Base-by-base conservation (phyloP, 2,888 invertebrate genomes). In the Agriopis aurantiaria region DNA sequence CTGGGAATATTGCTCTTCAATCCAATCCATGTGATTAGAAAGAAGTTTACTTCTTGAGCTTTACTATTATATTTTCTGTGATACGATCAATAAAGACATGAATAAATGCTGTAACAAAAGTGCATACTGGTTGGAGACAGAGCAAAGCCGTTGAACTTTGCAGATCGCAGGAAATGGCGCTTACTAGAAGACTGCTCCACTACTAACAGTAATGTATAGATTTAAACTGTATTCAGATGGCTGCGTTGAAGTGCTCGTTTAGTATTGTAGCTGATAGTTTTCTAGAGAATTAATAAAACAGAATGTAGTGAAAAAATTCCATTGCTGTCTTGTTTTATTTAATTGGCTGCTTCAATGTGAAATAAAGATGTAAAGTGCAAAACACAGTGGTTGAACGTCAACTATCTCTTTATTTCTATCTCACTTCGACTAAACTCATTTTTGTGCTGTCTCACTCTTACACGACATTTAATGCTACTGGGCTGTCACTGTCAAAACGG, bases 131-230 rank as follows among this genome's bases (percentile, higher is more conserved):
- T 72, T 46, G 70, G 71, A 76, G 74, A 78, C 78, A 77, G 75
- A 75, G 76, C 68, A 73, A 74, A 74, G 76, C 70, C 79, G 75
- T 81, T 78, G 78, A 79, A 82, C 78, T 76, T 77, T 72, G 71
- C 75, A 73, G 71, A 78, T 76, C 65, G 75, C 74, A 75, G 75
- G 73, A 78, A 79, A 76, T 78, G 76, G 72, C 78, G 71, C 73
- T 78, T 76, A 74, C 75, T 67, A 72, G 65, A 69, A 75, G 61
- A 70, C 56, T 33, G 57, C 61, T 43, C n/a, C 23, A 48, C 60
- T n/a, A 59, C 49, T 65, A 49, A 70, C 58, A 12, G 69, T 69
- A 40, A 62, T 43, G 53, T 66, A 70, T 70, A 58, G 48, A 56
- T 69, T 55, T 55, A 49, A 64, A 64, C 68, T 59, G 60, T 69